Percentiles rank a stretch among this genome's conserved stretches.
These are phyloP conservation scores for Dromococcyx pavoninus DNA, from an alignment of 2,797 vertebrate genomes.

Conservation along the genomic window DNA sequence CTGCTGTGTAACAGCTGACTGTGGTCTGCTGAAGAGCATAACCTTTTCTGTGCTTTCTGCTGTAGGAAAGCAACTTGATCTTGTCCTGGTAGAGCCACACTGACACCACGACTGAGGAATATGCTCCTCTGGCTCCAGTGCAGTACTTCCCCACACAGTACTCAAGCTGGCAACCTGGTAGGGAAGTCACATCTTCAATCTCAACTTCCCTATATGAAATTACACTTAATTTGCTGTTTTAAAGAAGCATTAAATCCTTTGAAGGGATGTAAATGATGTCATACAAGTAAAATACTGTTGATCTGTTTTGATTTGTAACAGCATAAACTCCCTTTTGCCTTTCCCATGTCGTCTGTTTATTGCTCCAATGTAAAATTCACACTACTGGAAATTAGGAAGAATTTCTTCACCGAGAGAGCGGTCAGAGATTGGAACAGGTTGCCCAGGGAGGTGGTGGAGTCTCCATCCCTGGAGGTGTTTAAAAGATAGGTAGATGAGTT, in stretches of 20 bases:
- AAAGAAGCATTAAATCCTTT: background rate
- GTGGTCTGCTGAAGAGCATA: background rate
- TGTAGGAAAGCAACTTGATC: background rate
- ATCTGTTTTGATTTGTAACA: background rate
- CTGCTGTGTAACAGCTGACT: background rate
- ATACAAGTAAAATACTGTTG: background rate
- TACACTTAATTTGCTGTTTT: background rate
- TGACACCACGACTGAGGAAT: background rate
- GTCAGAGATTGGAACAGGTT: too few relatives aligned
- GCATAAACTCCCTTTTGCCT: background rate
- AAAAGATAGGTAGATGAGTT: too few relatives aligned
- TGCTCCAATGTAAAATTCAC: background rate
- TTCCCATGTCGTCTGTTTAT: background rate
- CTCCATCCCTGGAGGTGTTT: too few relatives aligned
- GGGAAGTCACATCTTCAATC: background rate
- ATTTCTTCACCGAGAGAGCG: too few relatives aligned
- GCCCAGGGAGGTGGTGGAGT: too few relatives aligned
- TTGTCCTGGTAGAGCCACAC: background rate
- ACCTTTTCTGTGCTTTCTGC: background rate
- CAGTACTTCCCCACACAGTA: background rate
- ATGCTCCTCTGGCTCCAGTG: background rate
- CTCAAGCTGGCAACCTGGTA: background rate
- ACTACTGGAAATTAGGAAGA: too few relatives aligned
- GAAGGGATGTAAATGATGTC: background rate
- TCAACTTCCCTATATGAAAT: background rate